phyloP scores from a whole-genome alignment of 2,113 vertebrate genomes.

The Uropsilus gracilis region DNA sequence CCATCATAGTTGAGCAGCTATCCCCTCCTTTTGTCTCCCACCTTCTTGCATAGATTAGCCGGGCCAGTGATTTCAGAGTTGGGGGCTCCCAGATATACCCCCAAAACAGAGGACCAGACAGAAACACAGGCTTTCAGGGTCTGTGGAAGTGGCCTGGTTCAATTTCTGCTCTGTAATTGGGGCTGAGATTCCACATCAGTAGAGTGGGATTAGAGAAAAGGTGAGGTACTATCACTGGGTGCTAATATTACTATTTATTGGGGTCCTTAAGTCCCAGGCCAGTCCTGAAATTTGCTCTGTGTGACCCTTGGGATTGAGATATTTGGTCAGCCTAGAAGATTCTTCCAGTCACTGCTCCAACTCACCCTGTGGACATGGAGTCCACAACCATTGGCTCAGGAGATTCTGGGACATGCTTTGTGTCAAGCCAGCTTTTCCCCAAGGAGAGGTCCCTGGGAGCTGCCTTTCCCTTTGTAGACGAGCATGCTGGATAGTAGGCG shows the following conservation, averaged over 20 bases:
- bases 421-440: background rate
- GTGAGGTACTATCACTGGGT: background rate
- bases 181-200: background rate
- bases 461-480: background rate
- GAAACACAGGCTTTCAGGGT: background rate
- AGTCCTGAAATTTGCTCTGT: rapidly evolving
- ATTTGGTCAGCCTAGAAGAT: too few species aligned
- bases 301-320: too few species aligned
- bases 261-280: background rate
- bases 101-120: too few species aligned
- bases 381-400: background rate
- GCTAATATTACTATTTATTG: background rate
- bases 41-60: background rate
- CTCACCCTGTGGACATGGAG: background rate
- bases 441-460: background rate
- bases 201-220: background rate
- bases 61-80: background rate
- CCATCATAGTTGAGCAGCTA: too few species aligned
- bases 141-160: background rate
- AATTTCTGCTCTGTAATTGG: background rate
- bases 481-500: background rate
- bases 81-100: background rate
- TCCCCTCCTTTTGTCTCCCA: too few species aligned
- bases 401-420: background rate
- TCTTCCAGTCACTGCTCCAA: background rate